Base-by-base conservation (phyloP, 2,888 invertebrate genomes). In the Pyrocoelia pectoralis region DNA sequence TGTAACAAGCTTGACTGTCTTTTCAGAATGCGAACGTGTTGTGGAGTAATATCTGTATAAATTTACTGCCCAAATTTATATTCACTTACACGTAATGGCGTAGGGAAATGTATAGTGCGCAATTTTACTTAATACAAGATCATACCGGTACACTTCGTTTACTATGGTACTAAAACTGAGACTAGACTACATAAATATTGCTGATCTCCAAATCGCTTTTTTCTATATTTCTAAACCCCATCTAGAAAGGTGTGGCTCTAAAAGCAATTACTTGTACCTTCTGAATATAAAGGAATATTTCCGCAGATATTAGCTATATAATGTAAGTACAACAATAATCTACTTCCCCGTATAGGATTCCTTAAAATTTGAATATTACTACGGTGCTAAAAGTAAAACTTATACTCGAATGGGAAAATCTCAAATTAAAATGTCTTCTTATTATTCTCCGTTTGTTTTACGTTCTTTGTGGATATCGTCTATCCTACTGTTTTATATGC, bases 11-110 rank as follows among this genome's bases (percentile, higher is more conserved):
- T 46, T 56, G 56, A 57, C 38, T 53, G 57, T 62, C 54, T 51
- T 28, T 24, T 14, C 10, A 61, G 61, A 56, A 56, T 61, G 55
- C 56, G 61, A 52, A 65, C 59, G 61, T 56, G 60, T 69, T 69
- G 63, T 61, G 53, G 57, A 29, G 64, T 66, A 63, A 66, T 69
- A 67, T 69, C 65, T 67, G 64, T 61, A 66, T 54, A 67, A 69
- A 69, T 67, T 67, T 69, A 67, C 53, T 52, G 40, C 53, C 62
- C 29, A 64, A 67, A 69, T 67, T 69, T 69, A 67, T 67, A 69
- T 69, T 69, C 69, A 69, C 69, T 69, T 67, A 65, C 56, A 54
- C 54, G 56, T 60, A 60, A 65, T 65, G 56, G 60, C 60, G 33
- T 56, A 65, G 33, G 12, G 52, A 46, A 40, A 41, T 18, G 41